phyloP scores from a whole-genome alignment of 2,113 vertebrate genomes.

The Cygnus buccinator region DNA sequence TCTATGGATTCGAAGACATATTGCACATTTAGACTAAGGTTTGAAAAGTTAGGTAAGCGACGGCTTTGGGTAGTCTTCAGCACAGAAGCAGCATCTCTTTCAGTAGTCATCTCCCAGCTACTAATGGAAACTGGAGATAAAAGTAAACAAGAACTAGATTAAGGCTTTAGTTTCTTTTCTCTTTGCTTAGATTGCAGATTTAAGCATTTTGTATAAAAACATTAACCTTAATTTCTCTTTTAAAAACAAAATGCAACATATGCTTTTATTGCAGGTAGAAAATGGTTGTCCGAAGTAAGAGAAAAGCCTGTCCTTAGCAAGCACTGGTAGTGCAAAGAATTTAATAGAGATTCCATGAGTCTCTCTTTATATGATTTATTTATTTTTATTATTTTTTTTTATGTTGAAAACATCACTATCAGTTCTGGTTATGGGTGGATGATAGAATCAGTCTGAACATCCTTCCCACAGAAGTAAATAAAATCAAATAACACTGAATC shows the following conservation, averaged over 20 bases:
- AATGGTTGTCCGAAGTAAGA: neutral
- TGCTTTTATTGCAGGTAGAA: neutral
- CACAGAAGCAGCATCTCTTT: neutral
- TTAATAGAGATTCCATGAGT: neutral
- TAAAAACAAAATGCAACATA: neutral
- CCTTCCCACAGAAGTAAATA: neutral
- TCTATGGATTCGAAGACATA: rapidly evolving
- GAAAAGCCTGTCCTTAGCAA: neutral
- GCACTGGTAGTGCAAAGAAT: neutral
- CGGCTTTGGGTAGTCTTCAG: neutral
- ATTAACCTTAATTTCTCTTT: neutral
- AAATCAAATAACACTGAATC: neutral
- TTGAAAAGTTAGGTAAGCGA: neutral
- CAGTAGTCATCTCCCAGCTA: neutral
- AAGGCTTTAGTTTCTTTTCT: neutral
- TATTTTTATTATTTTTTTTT: neutral
- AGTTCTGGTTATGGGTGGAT: neutral
- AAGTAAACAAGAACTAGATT: neutral
- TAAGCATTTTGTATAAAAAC: neutral
- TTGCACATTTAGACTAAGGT: neutral
- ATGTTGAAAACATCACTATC: neutral
- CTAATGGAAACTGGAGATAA: neutral
- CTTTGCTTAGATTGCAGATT: neutral
- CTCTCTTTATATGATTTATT: neutral
- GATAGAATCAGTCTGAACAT: neutral